A percentile compares a stretch with the other conserved stretches of the same genome.
Evolutionary conservation across 2,113 vertebrate species (phyloP).

Genomic region (Melanerpes formicivorus): DNA sequence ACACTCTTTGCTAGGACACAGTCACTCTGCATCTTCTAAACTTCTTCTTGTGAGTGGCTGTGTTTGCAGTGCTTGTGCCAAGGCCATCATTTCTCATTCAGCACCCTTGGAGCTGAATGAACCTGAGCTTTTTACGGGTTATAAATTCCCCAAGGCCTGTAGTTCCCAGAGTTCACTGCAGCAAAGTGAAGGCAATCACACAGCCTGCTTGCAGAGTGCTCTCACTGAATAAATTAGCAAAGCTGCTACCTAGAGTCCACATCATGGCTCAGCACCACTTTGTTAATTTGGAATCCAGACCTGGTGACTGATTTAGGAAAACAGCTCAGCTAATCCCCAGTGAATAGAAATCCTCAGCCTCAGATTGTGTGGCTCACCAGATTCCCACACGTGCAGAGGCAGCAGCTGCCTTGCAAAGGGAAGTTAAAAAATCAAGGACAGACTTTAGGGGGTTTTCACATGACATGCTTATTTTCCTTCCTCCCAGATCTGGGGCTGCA

Average conservation of each 20-base stretch:
- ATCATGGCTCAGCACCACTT: slow-evolving; percentile 63
- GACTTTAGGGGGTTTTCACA: slow-evolving; percentile 23
- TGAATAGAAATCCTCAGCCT: slow-evolving; percentile 65
- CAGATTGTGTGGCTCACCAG: slow-evolving; percentile 47
- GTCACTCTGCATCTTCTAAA: background rate
- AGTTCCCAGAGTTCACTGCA: slow-evolving; percentile 53
- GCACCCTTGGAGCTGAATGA: slow-evolving; percentile 35
- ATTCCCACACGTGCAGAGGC: slow-evolving; percentile 66
- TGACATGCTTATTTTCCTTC: slow-evolving; percentile 19
- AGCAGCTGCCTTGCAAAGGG: slow-evolving; percentile 54
- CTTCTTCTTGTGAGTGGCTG: background rate
- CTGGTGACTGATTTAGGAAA: slow-evolving; percentile 68
- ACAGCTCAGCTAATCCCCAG: slow-evolving; percentile 65
- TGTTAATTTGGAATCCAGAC: slow-evolving; percentile 71
- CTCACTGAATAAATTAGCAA: slow-evolving; percentile 59
- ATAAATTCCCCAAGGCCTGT: background rate
- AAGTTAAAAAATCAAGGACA: slow-evolving; percentile 59
- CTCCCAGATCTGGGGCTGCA: background rate
- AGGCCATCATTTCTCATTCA: slow-evolving; percentile 33
- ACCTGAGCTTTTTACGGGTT: slow-evolving; percentile 41
- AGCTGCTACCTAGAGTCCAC: slow-evolving; percentile 60
- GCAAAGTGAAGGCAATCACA: slow-evolving; percentile 56
- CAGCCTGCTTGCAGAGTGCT: slow-evolving; percentile 57
- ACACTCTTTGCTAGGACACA: background rate
- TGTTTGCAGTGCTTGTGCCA: background rate